phyloP scores from a whole-genome alignment of 2,888 invertebrate genomes.

The Diaperis boleti region DNA sequence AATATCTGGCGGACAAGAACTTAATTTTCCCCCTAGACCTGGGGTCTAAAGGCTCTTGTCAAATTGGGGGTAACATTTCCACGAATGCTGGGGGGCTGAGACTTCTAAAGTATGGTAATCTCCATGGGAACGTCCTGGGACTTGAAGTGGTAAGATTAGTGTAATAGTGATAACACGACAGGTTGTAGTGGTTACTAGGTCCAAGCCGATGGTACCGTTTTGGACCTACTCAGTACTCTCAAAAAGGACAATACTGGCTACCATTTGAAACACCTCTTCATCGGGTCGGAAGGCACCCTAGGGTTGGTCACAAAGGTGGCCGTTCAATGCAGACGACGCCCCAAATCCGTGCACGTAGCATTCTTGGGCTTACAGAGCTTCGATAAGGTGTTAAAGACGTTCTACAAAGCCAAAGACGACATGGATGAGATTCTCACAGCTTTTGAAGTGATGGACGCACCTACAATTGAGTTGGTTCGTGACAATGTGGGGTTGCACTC shows the following conservation, averaged over 20 bases:
- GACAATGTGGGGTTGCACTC: slow-evolving; percentile 72
- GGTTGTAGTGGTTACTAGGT: slow-evolving; percentile 69
- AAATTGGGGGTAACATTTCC: slow-evolving; percentile 94
- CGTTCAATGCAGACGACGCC: slow-evolving; percentile 86
- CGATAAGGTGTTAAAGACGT: slow-evolving; percentile 81
- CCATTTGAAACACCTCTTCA: slow-evolving; percentile 95
- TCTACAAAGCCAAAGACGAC: slow-evolving; percentile 77
- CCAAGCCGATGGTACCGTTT: slow-evolving; percentile 83
- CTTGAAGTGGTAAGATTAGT: slow-evolving; percentile 88
- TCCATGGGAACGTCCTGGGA: slow-evolving; percentile 92
- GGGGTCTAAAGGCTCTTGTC: slow-evolving; percentile 95
- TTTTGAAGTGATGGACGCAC: slow-evolving; percentile 91
- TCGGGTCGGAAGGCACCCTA: slow-evolving; percentile 97
- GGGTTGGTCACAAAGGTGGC: slow-evolving; percentile 94
- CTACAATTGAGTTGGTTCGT: slow-evolving; percentile 75
- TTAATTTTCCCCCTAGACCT: slow-evolving; percentile 94
- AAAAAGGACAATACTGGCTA: slow-evolving; percentile 99
- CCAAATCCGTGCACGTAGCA: slow-evolving; percentile 84
- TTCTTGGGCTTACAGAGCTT: slow-evolving; percentile 86
- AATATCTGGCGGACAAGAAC: slow-evolving; percentile 76
- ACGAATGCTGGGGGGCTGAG: slow-evolving; percentile 97
- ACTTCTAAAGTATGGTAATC: slow-evolving; percentile 90
- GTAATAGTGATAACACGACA: neutral
- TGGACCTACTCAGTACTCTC: slow-evolving; percentile 86
- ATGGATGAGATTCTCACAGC: slow-evolving; percentile 94